Evolutionary conservation across 1,140 invertebrate species (phyloP).

Genomic region (Nephila pilipes): DNA sequence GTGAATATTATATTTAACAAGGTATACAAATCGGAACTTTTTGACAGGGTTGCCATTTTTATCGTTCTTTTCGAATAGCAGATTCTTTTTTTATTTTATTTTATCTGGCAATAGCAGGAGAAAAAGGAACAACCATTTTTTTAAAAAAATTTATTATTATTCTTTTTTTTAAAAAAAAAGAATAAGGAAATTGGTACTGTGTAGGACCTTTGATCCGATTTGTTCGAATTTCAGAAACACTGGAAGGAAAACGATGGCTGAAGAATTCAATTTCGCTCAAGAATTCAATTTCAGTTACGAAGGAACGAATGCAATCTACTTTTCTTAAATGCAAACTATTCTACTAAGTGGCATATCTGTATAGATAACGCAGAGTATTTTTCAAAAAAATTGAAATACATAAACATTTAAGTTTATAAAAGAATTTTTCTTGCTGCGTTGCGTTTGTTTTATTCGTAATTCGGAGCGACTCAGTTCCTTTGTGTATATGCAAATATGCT

Average conservation of each 20-base stretch:
- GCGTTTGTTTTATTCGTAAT: no score
- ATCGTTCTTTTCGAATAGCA: background rate
- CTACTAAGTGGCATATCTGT: background rate
- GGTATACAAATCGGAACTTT: background rate
- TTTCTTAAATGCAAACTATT: background rate
- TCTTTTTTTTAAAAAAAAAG: background rate
- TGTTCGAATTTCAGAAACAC: background rate
- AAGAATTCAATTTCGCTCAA: background rate
- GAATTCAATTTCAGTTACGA: background rate
- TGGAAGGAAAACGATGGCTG: background rate
- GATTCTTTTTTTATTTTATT: background rate
- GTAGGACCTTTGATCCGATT: background rate
- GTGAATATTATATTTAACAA: background rate
- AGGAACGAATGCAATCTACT: background rate
- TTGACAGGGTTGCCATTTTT: background rate
- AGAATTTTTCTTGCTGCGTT: no score
- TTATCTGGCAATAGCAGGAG: background rate
- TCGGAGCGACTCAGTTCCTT: no score
- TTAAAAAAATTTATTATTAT: background rate
- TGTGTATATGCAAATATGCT: no score
- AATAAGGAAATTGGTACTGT: background rate
- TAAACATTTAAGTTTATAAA: no score
- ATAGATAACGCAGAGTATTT: background rate
- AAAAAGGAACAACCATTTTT: background rate
- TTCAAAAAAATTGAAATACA: background rate